Evolutionary conservation across 1,140 invertebrate species (phyloP).

Genomic region (Ladona fulva): DNA sequence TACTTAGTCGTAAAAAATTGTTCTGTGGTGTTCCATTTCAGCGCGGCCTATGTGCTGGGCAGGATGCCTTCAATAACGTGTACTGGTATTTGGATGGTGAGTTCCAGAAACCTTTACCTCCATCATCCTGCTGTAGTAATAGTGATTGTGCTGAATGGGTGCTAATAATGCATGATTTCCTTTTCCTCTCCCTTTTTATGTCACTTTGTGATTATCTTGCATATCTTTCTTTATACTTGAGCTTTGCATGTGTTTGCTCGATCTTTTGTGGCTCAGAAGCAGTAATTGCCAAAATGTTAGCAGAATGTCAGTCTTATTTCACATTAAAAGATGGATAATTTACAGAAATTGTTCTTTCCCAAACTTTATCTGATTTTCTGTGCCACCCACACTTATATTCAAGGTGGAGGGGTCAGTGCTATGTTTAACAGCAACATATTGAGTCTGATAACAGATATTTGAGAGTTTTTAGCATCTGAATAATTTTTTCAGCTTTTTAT

Average conservation of each 20-base stretch:
- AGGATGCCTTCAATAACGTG: constrained; percentile 30
- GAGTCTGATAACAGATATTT: no score
- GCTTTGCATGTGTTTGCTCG: background rate
- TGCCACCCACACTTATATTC: background rate
- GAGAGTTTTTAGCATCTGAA: background rate
- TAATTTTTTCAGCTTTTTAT: background rate
- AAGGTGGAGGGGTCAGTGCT: background rate
- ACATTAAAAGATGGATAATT: no score
- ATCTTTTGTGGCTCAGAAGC: background rate
- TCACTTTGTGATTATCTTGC: background rate
- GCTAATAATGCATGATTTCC: background rate
- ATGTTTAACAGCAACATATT: no score
- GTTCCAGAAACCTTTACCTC: constrained; percentile 17
- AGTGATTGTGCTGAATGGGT: constrained; percentile 7
- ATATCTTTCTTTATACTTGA: background rate
- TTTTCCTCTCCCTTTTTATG: background rate
- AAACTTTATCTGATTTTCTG: background rate
- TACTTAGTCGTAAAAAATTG: constrained; percentile 16
- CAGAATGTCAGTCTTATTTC: no score
- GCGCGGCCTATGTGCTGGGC: constrained; percentile 30
- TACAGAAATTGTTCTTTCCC: no score
- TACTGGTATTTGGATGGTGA: constrained; percentile 34
- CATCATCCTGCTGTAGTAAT: background rate
- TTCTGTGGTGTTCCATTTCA: constrained; percentile 23
- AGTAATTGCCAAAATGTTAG: no score